Percentiles rank a stretch among this genome's conserved stretches.
Conservation (phyloP, 2,113 vertebrate genomes). For the Pteronura brasiliensis region DNA sequence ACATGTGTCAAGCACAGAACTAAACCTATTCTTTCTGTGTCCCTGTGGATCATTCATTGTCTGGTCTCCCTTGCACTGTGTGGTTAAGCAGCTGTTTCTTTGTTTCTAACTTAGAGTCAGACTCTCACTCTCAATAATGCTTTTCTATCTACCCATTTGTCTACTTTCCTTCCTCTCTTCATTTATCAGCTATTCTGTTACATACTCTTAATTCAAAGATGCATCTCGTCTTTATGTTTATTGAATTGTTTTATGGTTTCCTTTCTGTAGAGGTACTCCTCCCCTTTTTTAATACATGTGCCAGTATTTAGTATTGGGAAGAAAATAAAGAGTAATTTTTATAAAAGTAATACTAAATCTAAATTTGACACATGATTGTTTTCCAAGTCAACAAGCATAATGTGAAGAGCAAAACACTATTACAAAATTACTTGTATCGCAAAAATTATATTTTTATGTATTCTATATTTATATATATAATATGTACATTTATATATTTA, state of each 20-base stretch:
- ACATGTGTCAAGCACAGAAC: background rate
- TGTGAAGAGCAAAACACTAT: background rate
- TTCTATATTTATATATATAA: no score
- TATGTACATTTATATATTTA: no score
- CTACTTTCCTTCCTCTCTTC: background rate
- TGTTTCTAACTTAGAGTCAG: background rate
- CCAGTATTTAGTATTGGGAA: background rate
- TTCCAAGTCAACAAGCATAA: background rate
- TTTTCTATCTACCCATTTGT: background rate
- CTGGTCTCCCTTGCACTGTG: background rate
- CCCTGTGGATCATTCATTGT: background rate
- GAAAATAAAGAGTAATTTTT: background rate
- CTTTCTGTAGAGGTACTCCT: background rate
- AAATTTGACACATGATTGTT: background rate
- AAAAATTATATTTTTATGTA: background rate
- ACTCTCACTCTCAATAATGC: background rate
- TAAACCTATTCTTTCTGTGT: background rate
- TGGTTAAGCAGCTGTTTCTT: background rate
- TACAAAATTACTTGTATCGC: background rate
- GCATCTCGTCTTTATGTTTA: background rate
- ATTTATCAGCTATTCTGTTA: background rate
- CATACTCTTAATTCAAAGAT: background rate
- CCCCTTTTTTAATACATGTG: background rate
- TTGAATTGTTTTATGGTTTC: background rate
- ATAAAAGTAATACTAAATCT: background rate